Conservation (phyloP, 2,113 vertebrate species). For the Lasiurus cinereus region DNA sequence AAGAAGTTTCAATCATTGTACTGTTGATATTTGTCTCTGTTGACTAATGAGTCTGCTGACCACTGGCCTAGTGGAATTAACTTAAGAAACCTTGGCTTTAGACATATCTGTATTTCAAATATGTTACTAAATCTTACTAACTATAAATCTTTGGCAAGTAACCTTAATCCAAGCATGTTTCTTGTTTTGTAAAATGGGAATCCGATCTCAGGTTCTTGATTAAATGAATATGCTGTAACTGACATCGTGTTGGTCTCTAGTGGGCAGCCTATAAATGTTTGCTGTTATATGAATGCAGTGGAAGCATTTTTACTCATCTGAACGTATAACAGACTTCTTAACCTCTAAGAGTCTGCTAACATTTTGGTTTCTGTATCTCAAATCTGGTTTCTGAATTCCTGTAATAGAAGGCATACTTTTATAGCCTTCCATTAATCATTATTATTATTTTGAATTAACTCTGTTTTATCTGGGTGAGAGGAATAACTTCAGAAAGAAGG, state of each 20-base stretch:
- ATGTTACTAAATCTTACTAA: neutral
- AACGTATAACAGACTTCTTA: neutral
- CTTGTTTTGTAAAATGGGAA: neutral
- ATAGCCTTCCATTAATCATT: neutral
- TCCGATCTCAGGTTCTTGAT: slow-evolving; percentile 28
- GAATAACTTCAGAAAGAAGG: slow-evolving; percentile 54
- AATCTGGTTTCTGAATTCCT: slow-evolving; percentile 21
- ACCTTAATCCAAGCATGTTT: slow-evolving; percentile 3
- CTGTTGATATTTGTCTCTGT: too few relatives aligned
- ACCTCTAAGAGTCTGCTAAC: neutral
- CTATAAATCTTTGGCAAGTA: neutral
- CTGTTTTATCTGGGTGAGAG: slow-evolving; percentile 45
- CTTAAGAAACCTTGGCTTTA: slow-evolving; percentile 16
- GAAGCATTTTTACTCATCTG: neutral
- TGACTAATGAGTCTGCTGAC: too few relatives aligned
- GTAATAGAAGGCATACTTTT: neutral
- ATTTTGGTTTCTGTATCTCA: slow-evolving; percentile 56
- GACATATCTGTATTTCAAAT: slow-evolving; percentile 6
- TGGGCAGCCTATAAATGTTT: neutral
- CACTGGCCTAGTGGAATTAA: neutral
- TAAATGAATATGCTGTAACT: neutral
- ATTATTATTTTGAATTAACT: slow-evolving; percentile 51
- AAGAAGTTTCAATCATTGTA: too few relatives aligned
- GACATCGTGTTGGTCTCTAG: neutral
- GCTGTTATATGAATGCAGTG: neutral